Evolutionary conservation across 1,140 invertebrate genomes (phyloP).

Genomic region (Drosophila mauritiana): DNA sequence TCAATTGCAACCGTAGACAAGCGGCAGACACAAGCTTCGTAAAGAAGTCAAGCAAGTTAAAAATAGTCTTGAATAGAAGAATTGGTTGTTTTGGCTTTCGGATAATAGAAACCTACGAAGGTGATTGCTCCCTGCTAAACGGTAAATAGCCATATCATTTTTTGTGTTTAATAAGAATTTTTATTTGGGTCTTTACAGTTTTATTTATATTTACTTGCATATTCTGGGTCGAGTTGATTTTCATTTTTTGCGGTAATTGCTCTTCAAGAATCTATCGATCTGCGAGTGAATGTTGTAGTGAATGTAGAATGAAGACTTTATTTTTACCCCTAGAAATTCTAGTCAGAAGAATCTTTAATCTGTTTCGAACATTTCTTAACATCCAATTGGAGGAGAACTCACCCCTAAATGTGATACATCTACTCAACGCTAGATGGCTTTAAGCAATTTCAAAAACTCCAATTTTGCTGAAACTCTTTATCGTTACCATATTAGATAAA

Average conservation of each 20-base stretch:
- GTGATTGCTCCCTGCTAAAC: conserved; percentile 10
- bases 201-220: conserved; percentile 25
- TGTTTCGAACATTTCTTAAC: not conserved
- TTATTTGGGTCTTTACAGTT: conserved; percentile 14
- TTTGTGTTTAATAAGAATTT: not conserved
- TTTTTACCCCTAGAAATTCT: conserved; percentile 1
- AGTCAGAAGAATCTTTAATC: not conserved
- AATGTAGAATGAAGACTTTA: too few species aligned
- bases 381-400: conserved; percentile 12
- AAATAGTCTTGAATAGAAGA: conserved; percentile 41
- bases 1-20: conserved; percentile 65
- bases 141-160: conserved; percentile 18
- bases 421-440: conserved; percentile 42
- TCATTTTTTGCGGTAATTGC: too few species aligned
- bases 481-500: not conserved
- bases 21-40: conserved; percentile 53
- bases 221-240: not conserved
- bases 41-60: conserved; percentile 47
- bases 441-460: not conserved
- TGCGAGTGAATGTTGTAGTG: not conserved
- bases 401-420: conserved; percentile 3
- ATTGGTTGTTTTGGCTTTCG: conserved; percentile 11
- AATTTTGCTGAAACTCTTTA: too few species aligned
- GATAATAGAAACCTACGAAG: conserved; percentile 23
- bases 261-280: not conserved